phyloP scores from a whole-genome alignment of 2,888 invertebrate genomes.

The Parnassius orleans region DNA sequence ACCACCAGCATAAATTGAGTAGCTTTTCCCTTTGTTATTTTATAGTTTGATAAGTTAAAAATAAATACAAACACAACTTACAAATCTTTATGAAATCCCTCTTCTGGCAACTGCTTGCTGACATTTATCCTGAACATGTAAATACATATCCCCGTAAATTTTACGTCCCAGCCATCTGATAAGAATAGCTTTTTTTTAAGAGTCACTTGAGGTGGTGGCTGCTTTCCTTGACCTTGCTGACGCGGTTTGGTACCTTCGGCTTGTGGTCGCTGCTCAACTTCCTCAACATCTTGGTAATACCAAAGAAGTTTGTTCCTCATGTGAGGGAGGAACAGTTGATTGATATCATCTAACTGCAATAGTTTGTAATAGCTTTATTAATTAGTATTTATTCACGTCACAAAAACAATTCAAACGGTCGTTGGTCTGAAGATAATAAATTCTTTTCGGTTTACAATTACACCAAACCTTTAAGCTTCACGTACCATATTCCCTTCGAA shows the following conservation, averaged over 20 bases:
- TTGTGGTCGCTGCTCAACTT: slow-evolving; percentile 80
- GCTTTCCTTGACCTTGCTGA: slow-evolving; percentile 72
- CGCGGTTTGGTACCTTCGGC: slow-evolving; percentile 67
- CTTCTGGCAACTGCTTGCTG: slow-evolving; percentile 92
- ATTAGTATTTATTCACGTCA: not conserved
- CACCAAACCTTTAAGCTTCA: not conserved
- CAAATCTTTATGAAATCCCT: slow-evolving; percentile 94
- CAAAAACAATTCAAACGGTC: not conserved
- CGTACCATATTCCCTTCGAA: slow-evolving; percentile 93
- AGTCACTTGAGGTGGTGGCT: slow-evolving; percentile 64
- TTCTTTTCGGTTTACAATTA: no score
- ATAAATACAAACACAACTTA: slow-evolving; percentile 49
- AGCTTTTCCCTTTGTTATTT: no score
- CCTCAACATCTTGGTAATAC: slow-evolving; percentile 94
- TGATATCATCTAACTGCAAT: slow-evolving; percentile 90
- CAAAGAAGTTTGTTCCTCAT: slow-evolving; percentile 92
- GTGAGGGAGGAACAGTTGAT: slow-evolving; percentile 91
- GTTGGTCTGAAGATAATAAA: no score
- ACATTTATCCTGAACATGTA: slow-evolving; percentile 93
- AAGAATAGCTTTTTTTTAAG: slow-evolving; percentile 89
- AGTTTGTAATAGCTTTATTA: slow-evolving; percentile 17
- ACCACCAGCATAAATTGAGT: no score
- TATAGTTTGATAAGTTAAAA: not conserved
- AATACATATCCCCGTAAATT: slow-evolving; percentile 90
- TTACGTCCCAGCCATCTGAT: slow-evolving; percentile 91